Base-by-base conservation (phyloP, 1,140 invertebrate genomes). In the Trichonephila inaurata region DNA sequence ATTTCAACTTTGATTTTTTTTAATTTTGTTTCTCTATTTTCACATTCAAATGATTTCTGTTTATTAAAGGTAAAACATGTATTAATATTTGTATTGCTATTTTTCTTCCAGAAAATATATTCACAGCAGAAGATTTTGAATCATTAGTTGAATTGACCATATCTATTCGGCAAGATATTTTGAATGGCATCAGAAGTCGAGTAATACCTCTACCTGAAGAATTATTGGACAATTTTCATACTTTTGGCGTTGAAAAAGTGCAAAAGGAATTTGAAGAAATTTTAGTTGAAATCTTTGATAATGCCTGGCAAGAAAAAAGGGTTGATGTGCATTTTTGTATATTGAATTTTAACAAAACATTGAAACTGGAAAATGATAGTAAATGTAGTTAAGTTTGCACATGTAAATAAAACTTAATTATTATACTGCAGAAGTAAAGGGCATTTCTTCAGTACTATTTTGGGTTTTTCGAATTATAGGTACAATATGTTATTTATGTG, bases 281-380 rank as follows among this genome's bases (percentile, higher is more conserved):
- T 33, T 33, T 91, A 82, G 60, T 19, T 62, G 60, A 81, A 81
- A 40, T 28, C 4, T 91, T 91, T 91, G 89, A 91, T 33, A 91
- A 14, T n/a, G 18, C 12, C 28, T 91, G 44, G 24, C 19, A 81
- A 58, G 72, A 51, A 14, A 88, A 88, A 85, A 85, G n/a, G n/a
- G 28, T 21, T 14, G n/a, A 85, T 85, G 58, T 85, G 14, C 10
- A 85, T n/a, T 33, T 40, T 77, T 33, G 28, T 33, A 19, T 16
- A 40, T 6, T 12, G 18, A 40, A 28, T 77, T 77, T 77, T 33
- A 40, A 33, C 16, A 77, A 77, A 19, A 77, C 24, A 33, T 40
- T 77, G 18, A 77, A 18, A 33, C 3, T 77, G 5, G 18, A 77
- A 40, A 40, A 40, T 77, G 72, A 18, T 77, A 6, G 33, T 77